Evolutionary conservation across 2,888 invertebrate species (phyloP).

Genomic region (Troides aeacus): DNA sequence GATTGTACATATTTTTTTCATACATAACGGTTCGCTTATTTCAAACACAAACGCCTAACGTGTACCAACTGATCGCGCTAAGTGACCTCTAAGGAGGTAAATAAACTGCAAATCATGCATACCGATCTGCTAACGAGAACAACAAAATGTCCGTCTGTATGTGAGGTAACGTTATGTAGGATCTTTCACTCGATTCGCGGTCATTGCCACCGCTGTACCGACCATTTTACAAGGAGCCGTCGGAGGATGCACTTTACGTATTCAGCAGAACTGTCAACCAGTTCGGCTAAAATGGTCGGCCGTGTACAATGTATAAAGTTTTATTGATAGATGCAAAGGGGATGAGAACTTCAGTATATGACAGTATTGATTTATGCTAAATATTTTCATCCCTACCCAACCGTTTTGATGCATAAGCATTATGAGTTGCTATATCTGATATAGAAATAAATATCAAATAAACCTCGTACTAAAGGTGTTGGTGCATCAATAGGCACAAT

Average conservation of each 20-base stretch:
- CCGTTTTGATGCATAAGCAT: no score
- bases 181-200: slow-evolving; percentile 44
- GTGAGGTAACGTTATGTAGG: slow-evolving; percentile 38
- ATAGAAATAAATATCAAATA: no score
- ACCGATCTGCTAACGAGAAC: slow-evolving; percentile 28
- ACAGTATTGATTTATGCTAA: slow-evolving; percentile 23
- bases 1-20: slow-evolving; percentile 3
- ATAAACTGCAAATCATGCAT: slow-evolving; percentile 32
- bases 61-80: slow-evolving; percentile 32
- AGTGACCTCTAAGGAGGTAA: slow-evolving; percentile 32
- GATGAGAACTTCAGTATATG: slow-evolving; percentile 9
- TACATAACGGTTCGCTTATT: slow-evolving; percentile 18
- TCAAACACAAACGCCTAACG: slow-evolving; percentile 20
- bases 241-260: slow-evolving; percentile 37
- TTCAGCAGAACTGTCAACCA: slow-evolving; percentile 26
- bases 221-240: slow-evolving; percentile 40
- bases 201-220: slow-evolving; percentile 56
- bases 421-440: no score
- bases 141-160: slow-evolving; percentile 30
- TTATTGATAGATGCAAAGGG: slow-evolving; percentile 17
- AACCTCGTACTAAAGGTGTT: no score
- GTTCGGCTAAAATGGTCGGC: slow-evolving; percentile 38
- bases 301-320: slow-evolving; percentile 22
- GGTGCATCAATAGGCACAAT: no score
- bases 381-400: slow-evolving; percentile 1